Conservation (phyloP, 2,797 vertebrate species). For the Phyllotis vaccarum region DNA sequence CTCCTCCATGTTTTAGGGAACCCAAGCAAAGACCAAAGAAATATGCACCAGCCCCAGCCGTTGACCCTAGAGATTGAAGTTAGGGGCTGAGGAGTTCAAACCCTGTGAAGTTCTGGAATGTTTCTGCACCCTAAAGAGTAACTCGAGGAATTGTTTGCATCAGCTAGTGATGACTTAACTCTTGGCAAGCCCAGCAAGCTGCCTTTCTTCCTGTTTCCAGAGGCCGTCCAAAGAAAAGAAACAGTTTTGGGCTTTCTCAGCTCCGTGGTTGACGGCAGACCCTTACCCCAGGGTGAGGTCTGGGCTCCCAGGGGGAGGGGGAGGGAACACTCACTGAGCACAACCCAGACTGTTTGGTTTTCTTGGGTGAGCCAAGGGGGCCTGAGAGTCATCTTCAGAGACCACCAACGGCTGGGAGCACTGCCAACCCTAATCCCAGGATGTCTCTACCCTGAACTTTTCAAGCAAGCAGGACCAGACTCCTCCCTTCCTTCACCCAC, state of each 20-base stretch:
- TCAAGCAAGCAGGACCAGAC: background rate
- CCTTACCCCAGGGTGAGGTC: slow-evolving; percentile 66
- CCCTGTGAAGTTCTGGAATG: slow-evolving; percentile 72
- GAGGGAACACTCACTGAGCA: background rate
- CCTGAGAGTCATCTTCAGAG: slow-evolving; percentile 21
- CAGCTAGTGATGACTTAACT: slow-evolving; percentile 84
- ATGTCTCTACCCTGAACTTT: background rate
- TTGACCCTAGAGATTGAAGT: slow-evolving; percentile 50
- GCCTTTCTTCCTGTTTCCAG: slow-evolving; percentile 83
- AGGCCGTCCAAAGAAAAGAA: slow-evolving; percentile 85
- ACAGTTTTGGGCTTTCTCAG: slow-evolving; percentile 70
- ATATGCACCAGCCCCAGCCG: background rate
- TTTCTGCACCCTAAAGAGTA: slow-evolving; percentile 85
- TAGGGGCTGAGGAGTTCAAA: slow-evolving; percentile 84
- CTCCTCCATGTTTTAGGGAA: background rate
- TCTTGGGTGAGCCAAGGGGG: background rate
- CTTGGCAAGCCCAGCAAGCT: slow-evolving; percentile 83
- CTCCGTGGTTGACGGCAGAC: slow-evolving; percentile 53
- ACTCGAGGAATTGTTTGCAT: slow-evolving; percentile 86
- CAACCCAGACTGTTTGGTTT: slow-evolving; percentile 50
- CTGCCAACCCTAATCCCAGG: background rate
- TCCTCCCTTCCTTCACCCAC: background rate
- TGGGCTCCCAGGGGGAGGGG: background rate
- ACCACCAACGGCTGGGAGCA: slow-evolving; percentile 33
- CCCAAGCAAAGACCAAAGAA: background rate